Percentiles rank a stretch among this genome's conserved stretches.
phyloP scores from a whole-genome alignment of 53 echinoderm and acorn worm species.

The Astropecten irregularis region DNA sequence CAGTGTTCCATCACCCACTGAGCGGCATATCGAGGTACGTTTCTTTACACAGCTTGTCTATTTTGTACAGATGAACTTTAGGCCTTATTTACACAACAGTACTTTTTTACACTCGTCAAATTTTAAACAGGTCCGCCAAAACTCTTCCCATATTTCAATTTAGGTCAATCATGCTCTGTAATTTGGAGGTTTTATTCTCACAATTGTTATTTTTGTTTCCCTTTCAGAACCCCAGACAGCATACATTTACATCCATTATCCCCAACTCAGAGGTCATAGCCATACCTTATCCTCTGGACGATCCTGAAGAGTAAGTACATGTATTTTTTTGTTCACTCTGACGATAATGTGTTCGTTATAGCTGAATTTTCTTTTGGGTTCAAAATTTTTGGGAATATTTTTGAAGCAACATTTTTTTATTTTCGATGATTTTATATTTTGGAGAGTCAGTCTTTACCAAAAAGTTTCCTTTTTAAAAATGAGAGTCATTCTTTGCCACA shows the following conservation, averaged over 20 bases:
- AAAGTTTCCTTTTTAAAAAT: no score
- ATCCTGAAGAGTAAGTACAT: constrained; percentile 73
- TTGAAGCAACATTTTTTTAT: no score
- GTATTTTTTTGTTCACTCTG: neutral
- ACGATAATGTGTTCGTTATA: neutral
- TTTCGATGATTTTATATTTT: no score
- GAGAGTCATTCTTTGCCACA: no score
- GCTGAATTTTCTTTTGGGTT: no score
- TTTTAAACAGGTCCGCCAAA: neutral
- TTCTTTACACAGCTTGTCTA: no score
- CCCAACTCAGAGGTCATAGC: constrained; percentile 92
- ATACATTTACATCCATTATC: constrained; percentile 73
- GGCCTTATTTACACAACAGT: neutral
- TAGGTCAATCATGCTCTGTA: no score
- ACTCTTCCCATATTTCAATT: no score
- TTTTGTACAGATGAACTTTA: no score
- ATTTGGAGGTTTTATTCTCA: no score
- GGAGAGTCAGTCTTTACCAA: no score
- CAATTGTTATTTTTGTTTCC: neutral
- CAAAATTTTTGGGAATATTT: no score
- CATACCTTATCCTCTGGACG: constrained; percentile 64
- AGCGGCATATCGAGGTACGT: neutral
- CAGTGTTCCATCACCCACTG: constrained; percentile 56
- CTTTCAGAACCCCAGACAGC: constrained; percentile 46
- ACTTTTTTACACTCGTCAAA: neutral